Evolutionary conservation across 2,888 invertebrate species (phyloP), one percentile per base, ranked within the genome.

Genomic region (Drosophila silvestris): DNA sequence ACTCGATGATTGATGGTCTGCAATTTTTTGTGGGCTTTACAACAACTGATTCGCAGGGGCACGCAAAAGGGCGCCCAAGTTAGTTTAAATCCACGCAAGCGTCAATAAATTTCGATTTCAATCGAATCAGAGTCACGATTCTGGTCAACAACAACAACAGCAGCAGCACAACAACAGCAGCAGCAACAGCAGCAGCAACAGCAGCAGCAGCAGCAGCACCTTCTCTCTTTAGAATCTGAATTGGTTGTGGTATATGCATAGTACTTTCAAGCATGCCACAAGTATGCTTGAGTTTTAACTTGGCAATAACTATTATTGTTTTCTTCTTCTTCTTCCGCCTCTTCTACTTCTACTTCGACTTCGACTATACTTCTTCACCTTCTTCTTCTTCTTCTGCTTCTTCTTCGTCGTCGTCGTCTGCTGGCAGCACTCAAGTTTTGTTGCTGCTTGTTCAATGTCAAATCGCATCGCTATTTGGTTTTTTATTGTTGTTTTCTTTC

Each of bases 1-100:
- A 26, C 35, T 14, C 39, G 32, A 73, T 83, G 89, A 83, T 82
- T 88, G 86, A 88, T 83, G 88, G 85, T 50, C 52, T 28, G 35
- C 65, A 68, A 63, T 22, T 50, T 50, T 77, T 69, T 56, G 70
- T 66, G 44, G 58, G 70, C 61, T 69, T 83, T 63, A 59, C 54
- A 58, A 72, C 73, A 59, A 73, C 74, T 47, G 28, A 58, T 64
- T 32, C 63, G 28, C 19, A 35, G 79, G 57, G 19, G 30, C 63
- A 57, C 63, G n/a, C 79, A 37, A 44, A 60, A 37, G 44, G 22
- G 44, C 22, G 44, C 22, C 12, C 44, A 22, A 22, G 12, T 22
- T 12, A 6, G 44, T 14, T 12, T 3, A 57, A 52, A 52, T 30
- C 19, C 52, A 30, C 30, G 19, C 30, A 47, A 47, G 67, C 53